Conservation (phyloP, 2,888 invertebrate species). For the Stramonita haemastoma region DNA sequence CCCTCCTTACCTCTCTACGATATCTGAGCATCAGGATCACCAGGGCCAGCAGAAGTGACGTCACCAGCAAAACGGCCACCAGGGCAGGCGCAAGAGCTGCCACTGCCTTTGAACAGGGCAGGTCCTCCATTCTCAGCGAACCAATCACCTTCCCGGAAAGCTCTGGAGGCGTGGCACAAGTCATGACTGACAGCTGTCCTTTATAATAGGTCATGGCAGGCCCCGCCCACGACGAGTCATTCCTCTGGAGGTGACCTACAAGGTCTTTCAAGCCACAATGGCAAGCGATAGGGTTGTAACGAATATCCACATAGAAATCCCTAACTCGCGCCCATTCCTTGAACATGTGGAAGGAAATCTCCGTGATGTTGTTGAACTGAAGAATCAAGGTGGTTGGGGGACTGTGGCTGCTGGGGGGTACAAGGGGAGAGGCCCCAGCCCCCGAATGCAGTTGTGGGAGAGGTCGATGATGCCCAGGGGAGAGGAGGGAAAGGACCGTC, state of each 20-base stretch:
- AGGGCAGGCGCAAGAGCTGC: not conserved
- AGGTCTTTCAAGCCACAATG: slow-evolving; percentile 49
- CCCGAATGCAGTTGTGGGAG: slow-evolving; percentile 58
- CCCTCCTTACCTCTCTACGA: slow-evolving; percentile 23
- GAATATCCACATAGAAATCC: slow-evolving; percentile 58
- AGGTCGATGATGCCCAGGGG: slow-evolving; percentile 56
- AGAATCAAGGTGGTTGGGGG: slow-evolving; percentile 33
- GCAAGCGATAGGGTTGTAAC: slow-evolving; percentile 62
- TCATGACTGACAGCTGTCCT: slow-evolving; percentile 53
- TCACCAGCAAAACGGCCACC: slow-evolving; percentile 28
- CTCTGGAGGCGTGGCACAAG: slow-evolving; percentile 50
- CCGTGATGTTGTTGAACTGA: slow-evolving; percentile 47
- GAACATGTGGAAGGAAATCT: slow-evolving; percentile 51
- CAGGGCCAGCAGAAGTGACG: slow-evolving; percentile 36
- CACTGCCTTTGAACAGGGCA: slow-evolving; percentile 37
- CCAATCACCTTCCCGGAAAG: slow-evolving; percentile 48
- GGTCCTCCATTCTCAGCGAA: slow-evolving; percentile 41
- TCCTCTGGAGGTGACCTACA: slow-evolving; percentile 28
- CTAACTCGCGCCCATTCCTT: slow-evolving; percentile 51
- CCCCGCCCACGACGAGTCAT: slow-evolving; percentile 26
- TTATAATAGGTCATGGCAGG: slow-evolving; percentile 41
- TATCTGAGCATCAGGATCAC: slow-evolving; percentile 42
- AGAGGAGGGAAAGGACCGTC: slow-evolving; percentile 57
- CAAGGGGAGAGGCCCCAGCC: slow-evolving; percentile 46
- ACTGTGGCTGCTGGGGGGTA: not conserved